A percentile compares a stretch with the other conserved stretches of the same genome.
These are phyloP conservation scores for Xiphorhynchus erythropygius DNA, from an alignment of 2,797 vertebrate species.

Conservation along the genomic window DNA sequence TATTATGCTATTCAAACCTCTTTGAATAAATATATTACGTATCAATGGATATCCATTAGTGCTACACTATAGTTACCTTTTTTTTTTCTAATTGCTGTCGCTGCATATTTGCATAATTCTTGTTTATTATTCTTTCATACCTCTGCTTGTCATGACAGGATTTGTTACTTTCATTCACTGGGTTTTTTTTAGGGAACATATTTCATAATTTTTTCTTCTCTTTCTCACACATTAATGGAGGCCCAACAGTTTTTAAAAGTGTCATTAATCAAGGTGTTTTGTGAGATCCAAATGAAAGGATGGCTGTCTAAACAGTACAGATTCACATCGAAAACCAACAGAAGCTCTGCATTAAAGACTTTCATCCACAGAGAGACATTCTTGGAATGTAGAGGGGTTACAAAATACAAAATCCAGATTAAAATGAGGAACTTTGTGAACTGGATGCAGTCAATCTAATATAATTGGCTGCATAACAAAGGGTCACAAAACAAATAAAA, in stretches of 20 bases:
- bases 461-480: background rate
- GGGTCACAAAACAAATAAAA: background rate
- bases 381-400: background rate
- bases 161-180: background rate
- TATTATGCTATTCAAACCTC: background rate
- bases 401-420: background rate
- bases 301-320: background rate
- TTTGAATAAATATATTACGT: background rate
- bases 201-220: background rate
- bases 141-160: background rate
- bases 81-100: background rate
- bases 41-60: background rate
- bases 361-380: background rate
- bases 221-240: background rate
- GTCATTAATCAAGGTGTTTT: background rate
- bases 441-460: background rate
- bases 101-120: background rate
- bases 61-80: background rate
- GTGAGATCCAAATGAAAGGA: background rate
- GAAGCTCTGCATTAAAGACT: background rate
- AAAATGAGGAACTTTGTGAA: background rate
- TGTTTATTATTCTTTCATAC: background rate
- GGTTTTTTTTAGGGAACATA: background rate
- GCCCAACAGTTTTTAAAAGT: background rate
- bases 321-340: background rate